Conservation (phyloP, 2,113 vertebrate genomes). For the Andinoacara biseriatus region DNA sequence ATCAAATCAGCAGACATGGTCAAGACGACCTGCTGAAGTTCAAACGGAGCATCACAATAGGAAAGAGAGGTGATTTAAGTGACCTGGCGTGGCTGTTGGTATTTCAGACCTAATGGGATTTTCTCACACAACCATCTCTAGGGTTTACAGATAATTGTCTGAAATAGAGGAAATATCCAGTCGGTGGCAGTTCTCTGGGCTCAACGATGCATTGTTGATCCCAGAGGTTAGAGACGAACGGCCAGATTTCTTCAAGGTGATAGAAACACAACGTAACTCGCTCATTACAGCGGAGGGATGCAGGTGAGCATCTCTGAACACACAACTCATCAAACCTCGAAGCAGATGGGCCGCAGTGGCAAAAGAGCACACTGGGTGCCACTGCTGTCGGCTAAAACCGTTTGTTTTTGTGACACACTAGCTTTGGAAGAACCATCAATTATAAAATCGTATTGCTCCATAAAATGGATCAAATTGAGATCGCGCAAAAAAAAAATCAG, state of each 20-base stretch:
- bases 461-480: too few species aligned
- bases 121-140: too few species aligned
- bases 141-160: too few species aligned
- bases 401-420: too few species aligned
- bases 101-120: neutral
- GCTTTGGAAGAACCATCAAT: too few species aligned
- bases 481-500: fast-evolving
- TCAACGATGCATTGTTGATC: too few species aligned
- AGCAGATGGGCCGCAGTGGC: neutral
- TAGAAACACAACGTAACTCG: too few species aligned
- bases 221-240: too few species aligned
- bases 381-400: too few species aligned
- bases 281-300: neutral
- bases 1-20: neutral
- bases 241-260: too few species aligned
- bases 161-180: neutral
- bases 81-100: neutral
- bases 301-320: neutral
- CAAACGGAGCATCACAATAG: neutral
- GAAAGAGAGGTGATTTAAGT: neutral
- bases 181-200: neutral
- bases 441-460: too few species aligned
- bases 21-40: neutral
- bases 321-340: neutral
- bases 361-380: neutral